Conservation (phyloP, 2,797 vertebrate genomes). For the Artibeus lituratus region DNA sequence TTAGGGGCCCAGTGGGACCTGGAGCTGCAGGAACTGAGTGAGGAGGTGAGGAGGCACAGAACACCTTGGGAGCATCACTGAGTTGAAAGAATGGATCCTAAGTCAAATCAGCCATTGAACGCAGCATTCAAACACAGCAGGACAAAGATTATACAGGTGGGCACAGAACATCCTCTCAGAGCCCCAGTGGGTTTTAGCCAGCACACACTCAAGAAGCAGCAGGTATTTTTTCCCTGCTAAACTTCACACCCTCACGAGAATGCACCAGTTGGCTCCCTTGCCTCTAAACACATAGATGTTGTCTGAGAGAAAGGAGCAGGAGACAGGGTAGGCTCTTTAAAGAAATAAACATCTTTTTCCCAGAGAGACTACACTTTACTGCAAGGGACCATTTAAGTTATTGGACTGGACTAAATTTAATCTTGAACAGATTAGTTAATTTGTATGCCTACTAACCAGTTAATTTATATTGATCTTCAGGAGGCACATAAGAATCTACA, state of each 20-base stretch:
- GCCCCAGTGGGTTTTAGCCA: not conserved
- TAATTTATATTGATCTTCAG: not conserved
- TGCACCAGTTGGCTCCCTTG: accelerated
- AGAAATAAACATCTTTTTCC: not conserved
- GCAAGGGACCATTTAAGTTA: not conserved
- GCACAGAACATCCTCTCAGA: not conserved
- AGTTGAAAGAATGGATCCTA: not conserved
- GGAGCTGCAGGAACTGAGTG: not conserved
- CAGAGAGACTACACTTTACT: not conserved
- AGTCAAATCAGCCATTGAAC: not conserved
- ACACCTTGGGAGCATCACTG: not conserved
- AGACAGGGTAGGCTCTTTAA: not conserved
- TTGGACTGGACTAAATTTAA: not conserved
- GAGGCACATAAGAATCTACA: not conserved
- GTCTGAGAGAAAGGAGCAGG: not conserved
- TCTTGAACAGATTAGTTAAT: not conserved
- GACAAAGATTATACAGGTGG: not conserved
- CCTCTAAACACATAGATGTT: not conserved
- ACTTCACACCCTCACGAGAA: not conserved
- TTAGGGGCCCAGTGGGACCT: not conserved
- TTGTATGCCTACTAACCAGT: not conserved
- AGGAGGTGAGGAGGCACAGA: not conserved
- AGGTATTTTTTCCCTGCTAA: not conserved
- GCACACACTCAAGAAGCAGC: not conserved
- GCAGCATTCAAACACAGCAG: not conserved